phyloP scores from a whole-genome alignment of 2,113 vertebrate species.

The Albula glossodonta region DNA sequence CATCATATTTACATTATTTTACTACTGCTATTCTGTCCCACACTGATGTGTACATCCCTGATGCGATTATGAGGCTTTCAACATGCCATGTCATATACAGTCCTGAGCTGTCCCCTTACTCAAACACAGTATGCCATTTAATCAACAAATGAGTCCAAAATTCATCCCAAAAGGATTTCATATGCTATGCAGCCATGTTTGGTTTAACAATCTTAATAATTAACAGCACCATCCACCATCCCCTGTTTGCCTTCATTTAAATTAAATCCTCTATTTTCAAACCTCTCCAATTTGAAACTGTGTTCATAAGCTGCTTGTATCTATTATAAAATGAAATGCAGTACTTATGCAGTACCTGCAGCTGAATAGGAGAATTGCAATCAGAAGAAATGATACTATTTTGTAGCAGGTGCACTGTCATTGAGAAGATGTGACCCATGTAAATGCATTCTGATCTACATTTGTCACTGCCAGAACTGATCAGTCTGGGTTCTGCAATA shows the following conservation, averaged over 20 bases:
- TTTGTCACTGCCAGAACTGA: background rate
- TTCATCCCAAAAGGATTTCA: background rate
- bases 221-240: background rate
- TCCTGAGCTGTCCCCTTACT: background rate
- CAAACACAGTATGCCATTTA: background rate
- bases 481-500: background rate
- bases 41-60: background rate
- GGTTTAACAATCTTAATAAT: too few relatives aligned
- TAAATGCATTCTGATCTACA: background rate
- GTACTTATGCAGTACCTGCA: background rate
- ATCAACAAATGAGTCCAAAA: background rate
- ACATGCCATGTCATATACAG: background rate
- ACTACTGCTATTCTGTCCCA: background rate
- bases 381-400: background rate
- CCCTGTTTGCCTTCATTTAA: background rate
- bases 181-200: background rate
- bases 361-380: background rate
- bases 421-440: background rate
- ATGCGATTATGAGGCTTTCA: background rate
- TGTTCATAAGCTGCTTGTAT: background rate
- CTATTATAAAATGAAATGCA: background rate
- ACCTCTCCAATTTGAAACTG: background rate
- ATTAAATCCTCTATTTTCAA: background rate
- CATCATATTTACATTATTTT: background rate
- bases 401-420: background rate